Conservation (phyloP, 2,888 invertebrate species). For the Drosophila stalkeri region DNA sequence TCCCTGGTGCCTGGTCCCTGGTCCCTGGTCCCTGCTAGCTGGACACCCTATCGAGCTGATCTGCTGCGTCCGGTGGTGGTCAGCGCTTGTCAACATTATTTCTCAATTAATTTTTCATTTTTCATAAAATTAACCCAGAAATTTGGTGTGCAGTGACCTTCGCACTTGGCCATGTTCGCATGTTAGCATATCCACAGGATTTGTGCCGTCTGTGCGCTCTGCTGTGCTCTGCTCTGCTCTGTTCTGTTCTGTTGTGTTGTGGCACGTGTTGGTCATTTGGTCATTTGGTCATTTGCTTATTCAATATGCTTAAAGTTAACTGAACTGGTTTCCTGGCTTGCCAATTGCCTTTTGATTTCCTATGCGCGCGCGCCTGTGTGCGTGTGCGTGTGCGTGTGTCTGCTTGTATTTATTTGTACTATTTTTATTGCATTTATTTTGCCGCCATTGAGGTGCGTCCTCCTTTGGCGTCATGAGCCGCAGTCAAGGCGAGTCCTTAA, state of each 20-base stretch:
- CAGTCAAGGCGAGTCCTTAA: constrained; percentile 64
- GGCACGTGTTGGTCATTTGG: constrained; percentile 68
- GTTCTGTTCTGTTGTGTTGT: constrained; percentile 18
- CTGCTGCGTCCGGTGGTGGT: constrained; percentile 65
- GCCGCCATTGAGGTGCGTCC: constrained; percentile 35
- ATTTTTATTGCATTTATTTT: constrained; percentile 36
- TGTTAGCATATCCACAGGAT: constrained; percentile 38
- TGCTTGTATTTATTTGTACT: constrained; percentile 11
- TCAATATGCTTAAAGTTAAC: constrained; percentile 30
- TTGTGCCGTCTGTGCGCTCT: constrained; percentile 15
- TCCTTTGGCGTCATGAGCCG: constrained; percentile 28
- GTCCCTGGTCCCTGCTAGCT: background rate
- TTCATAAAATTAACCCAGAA: constrained; percentile 83
- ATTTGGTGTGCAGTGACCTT: constrained; percentile 77
- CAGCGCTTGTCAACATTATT: constrained; percentile 83
- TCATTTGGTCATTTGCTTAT: constrained; percentile 55
- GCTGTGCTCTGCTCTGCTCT: background rate
- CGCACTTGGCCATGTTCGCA: constrained; percentile 64
- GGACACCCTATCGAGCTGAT: constrained; percentile 11
- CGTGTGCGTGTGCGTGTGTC: constrained; percentile 7
- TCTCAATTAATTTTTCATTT: constrained; percentile 84
- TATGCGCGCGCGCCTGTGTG: background rate
- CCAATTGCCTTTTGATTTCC: constrained; percentile 32
- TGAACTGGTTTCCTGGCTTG: constrained; percentile 59
- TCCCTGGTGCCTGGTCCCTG: background rate